These are phyloP conservation scores for Avahi laniger DNA, from an alignment of 2,797 vertebrate genomes.

Conservation along the genomic window DNA sequence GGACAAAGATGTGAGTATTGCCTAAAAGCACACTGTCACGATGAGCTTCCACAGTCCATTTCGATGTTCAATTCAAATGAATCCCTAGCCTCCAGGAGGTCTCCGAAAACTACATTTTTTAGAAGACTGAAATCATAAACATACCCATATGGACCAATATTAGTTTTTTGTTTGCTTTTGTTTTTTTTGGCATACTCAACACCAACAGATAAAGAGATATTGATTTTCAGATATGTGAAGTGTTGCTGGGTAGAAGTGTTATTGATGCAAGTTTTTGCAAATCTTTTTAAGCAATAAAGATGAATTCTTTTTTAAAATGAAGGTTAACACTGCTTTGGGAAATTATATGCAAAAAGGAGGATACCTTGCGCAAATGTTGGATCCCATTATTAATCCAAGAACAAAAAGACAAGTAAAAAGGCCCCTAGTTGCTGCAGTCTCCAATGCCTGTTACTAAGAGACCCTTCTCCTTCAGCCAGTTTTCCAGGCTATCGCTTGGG, in stretches of 20 bases:
- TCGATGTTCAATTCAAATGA: not conserved
- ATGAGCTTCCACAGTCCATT: not conserved
- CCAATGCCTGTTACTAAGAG: not conserved
- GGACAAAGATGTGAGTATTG: not conserved
- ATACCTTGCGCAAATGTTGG: not conserved
- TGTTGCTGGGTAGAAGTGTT: not conserved
- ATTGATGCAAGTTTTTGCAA: not conserved
- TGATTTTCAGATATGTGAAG: constrained; percentile 1
- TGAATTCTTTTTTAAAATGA: not conserved
- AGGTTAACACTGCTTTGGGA: not conserved
- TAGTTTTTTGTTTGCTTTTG: not conserved
- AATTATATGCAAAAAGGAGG: constrained; percentile 1
- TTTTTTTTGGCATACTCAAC: not conserved
- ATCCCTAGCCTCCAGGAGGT: not conserved
- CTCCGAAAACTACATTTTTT: not conserved
- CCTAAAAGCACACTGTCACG: not conserved
- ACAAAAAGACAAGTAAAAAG: not conserved
- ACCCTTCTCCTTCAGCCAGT: not conserved
- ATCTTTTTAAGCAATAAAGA: not conserved
- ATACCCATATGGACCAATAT: not conserved
- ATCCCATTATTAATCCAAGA: not conserved
- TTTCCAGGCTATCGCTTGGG: not conserved
- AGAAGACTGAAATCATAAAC: constrained; percentile 20
- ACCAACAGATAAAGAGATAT: not conserved
- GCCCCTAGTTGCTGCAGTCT: not conserved